Conservation (phyloP, 2,113 vertebrate species). For the Porphyrio hochstetteri region DNA sequence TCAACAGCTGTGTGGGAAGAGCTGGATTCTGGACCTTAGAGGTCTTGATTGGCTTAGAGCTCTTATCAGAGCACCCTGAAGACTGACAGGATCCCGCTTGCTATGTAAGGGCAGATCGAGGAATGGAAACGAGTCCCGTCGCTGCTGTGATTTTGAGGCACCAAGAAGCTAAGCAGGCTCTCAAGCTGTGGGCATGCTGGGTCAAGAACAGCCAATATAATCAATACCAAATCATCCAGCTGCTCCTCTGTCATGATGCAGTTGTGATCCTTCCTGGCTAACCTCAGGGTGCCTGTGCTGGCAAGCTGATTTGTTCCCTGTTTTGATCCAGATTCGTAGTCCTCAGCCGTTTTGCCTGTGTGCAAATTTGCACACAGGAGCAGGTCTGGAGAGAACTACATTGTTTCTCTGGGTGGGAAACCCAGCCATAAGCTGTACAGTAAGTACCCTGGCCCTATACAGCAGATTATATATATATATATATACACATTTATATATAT, state of each 20-base stretch:
- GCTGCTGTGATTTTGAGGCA: not conserved
- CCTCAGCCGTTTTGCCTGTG: not conserved
- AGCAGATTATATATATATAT: not conserved
- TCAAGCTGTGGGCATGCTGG: not conserved
- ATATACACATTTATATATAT: too few relatives aligned
- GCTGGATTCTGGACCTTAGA: not conserved
- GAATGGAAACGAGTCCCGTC: not conserved
- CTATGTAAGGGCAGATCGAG: not conserved
- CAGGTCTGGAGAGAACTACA: not conserved
- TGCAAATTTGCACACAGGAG: not conserved
- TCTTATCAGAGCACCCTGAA: not conserved
- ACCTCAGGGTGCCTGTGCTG: not conserved
- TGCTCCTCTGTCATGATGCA: not conserved
- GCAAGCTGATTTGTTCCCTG: not conserved
- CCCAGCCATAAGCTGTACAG: not conserved
- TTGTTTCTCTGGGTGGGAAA: not conserved
- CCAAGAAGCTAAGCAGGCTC: not conserved
- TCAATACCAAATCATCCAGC: not conserved
- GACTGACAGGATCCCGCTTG: not conserved
- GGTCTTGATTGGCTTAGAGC: not conserved
- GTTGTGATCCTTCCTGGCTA: not conserved
- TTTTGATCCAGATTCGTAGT: not conserved
- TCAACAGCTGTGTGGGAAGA: not conserved
- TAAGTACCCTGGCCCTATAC: not conserved
- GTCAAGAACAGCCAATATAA: not conserved